Evolutionary conservation across 2,797 vertebrate genomes (phyloP).

Genomic region (Chaetodon trifasciatus): DNA sequence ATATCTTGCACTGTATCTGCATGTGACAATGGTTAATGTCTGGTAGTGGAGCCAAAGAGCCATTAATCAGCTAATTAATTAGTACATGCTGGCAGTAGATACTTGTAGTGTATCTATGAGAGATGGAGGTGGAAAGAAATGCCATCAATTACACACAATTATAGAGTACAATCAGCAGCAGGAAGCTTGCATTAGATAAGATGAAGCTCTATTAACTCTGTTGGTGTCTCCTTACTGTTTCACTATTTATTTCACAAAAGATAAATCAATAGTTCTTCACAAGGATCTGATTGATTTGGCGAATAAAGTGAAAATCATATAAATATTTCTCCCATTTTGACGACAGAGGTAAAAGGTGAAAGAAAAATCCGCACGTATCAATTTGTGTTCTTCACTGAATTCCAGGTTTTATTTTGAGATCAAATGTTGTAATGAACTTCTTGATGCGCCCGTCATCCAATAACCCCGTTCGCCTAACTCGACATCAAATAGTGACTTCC

Average conservation of each 20-base stretch:
- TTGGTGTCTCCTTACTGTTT: slow-evolving; percentile 36
- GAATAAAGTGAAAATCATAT: slow-evolving; percentile 1
- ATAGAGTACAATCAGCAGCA: slow-evolving; percentile 23
- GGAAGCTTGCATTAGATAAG: slow-evolving; percentile 42
- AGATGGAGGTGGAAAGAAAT: slow-evolving; percentile 46
- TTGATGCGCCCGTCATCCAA: slow-evolving; percentile 28
- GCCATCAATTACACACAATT: slow-evolving; percentile 40
- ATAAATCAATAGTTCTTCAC: slow-evolving; percentile 36
- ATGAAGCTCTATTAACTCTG: slow-evolving; percentile 38
- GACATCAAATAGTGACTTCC: slow-evolving; percentile 35
- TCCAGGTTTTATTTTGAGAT: slow-evolving; percentile 28
- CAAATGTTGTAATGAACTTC: slow-evolving; percentile 41
- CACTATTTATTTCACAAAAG: slow-evolving; percentile 36
- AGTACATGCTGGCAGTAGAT: slow-evolving; percentile 55
- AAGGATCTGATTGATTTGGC: slow-evolving; percentile 8
- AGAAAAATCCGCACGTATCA: slow-evolving; percentile 16
- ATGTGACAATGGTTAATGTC: slow-evolving; percentile 37
- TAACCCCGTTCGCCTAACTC: slow-evolving; percentile 27
- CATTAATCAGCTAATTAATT: slow-evolving; percentile 72
- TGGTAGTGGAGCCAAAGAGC: slow-evolving; percentile 39
- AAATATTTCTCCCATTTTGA: slow-evolving; percentile 5
- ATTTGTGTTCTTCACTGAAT: slow-evolving; percentile 12
- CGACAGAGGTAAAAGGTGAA: slow-evolving; percentile 11
- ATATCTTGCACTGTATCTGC: slow-evolving; percentile 19
- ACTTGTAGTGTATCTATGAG: slow-evolving; percentile 47